phyloP scores from a whole-genome alignment of 2,113 vertebrate species.

The Entomyzon cyanotis region DNA sequence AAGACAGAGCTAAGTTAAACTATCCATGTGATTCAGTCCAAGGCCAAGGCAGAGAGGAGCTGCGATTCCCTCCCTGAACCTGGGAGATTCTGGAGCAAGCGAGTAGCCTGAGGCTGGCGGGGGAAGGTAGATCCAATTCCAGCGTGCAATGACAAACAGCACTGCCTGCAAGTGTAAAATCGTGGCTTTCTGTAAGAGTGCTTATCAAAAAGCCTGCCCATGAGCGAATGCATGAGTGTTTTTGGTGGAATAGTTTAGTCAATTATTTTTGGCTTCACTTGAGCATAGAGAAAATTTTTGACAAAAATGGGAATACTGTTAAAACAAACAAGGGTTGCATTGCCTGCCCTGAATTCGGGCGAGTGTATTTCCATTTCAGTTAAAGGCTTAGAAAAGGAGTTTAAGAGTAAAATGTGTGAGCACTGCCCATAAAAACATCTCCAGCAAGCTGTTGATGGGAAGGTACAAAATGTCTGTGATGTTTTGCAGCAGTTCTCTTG shows the following conservation, averaged over 20 bases:
- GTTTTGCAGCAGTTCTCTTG: background rate
- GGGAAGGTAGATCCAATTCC: background rate
- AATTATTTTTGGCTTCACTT: background rate
- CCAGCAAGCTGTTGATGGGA: background rate
- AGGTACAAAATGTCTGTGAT: background rate
- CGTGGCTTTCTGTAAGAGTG: background rate
- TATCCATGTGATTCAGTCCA: background rate
- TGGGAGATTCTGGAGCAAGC: background rate
- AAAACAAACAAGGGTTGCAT: background rate
- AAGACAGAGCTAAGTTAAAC: background rate
- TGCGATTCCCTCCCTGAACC: background rate
- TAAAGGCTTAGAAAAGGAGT: background rate
- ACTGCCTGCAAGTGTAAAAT: constrained; percentile 7
- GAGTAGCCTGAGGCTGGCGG: background rate
- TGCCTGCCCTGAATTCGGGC: background rate
- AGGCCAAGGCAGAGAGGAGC: background rate
- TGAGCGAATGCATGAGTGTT: background rate
- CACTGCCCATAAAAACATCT: background rate
- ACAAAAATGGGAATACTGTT: background rate
- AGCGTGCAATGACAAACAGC: background rate
- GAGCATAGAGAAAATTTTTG: background rate
- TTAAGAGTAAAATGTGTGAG: background rate
- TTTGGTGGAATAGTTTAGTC: background rate
- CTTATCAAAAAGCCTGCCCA: background rate
- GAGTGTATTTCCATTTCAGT: background rate